Percentiles rank a stretch among this genome's conserved stretches.
Evolutionary conservation across 2,113 vertebrate species (phyloP).

Genomic region (Peromyscus polionotus): DNA sequence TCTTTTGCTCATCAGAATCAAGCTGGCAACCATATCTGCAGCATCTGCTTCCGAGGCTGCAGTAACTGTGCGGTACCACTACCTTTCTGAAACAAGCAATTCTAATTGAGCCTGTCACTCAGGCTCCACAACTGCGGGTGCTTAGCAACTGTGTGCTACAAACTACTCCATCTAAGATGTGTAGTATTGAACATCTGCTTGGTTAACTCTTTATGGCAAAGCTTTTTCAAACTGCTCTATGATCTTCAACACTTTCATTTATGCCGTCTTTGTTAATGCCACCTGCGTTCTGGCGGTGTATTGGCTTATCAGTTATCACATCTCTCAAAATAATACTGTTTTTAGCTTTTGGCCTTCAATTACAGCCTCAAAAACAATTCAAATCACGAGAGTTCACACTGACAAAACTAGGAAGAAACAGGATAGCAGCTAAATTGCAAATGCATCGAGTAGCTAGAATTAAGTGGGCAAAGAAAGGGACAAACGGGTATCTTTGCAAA

Average conservation of each 20-base stretch:
- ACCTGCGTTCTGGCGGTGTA: neutral
- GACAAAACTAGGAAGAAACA: neutral
- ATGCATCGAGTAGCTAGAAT: neutral
- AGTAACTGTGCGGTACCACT: neutral
- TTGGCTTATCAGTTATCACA: neutral
- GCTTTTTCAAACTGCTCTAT: neutral
- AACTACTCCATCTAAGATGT: neutral
- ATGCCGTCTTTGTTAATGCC: neutral
- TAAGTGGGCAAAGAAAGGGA: neutral
- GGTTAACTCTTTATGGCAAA: neutral
- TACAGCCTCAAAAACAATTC: constrained; percentile 32
- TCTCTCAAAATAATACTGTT: neutral
- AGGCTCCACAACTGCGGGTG: neutral
- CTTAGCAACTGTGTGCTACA: neutral
- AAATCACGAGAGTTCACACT: neutral
- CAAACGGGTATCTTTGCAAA: neutral
- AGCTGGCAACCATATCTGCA: neutral
- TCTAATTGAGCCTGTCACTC: neutral
- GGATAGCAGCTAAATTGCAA: neutral
- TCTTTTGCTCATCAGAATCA: neutral
- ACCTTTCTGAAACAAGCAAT: neutral
- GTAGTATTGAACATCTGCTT: neutral
- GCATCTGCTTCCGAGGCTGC: neutral
- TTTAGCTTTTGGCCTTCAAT: neutral
- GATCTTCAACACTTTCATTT: neutral